Percentiles rank a stretch among this genome's conserved stretches.
These are phyloP conservation scores for Geophilus truncorum DNA, from an alignment of 2,888 invertebrate species.

Conservation along the genomic window DNA sequence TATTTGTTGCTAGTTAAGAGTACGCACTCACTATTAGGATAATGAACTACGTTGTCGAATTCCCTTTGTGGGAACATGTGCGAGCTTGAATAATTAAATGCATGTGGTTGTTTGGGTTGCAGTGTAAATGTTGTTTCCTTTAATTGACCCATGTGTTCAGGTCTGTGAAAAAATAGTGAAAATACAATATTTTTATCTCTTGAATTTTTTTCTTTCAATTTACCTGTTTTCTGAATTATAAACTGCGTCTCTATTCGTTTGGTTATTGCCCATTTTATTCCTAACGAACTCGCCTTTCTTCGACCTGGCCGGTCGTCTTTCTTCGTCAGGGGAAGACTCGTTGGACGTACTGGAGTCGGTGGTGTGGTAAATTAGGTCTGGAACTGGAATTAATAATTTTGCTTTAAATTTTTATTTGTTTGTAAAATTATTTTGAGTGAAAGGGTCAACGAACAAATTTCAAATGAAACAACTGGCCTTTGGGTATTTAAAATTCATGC, in stretches of 20 bases:
- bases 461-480: no score
- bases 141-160: constrained; percentile 1
- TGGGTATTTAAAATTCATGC: no score
- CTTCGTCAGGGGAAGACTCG: constrained; percentile 37
- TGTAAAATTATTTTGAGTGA: no score
- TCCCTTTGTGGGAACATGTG: constrained; percentile 30
- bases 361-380: constrained; percentile 38
- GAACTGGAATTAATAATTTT: constrained; percentile 30
- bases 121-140: constrained; percentile 29
- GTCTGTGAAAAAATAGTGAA: background rate
- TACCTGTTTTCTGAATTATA: background rate
- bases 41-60: constrained; percentile 25
- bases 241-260: background rate
- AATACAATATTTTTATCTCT: background rate
- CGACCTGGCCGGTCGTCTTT: constrained; percentile 14
- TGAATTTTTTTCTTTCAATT: background rate
- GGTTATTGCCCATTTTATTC: constrained; percentile 5
- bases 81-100: background rate
- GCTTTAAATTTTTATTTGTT: no score
- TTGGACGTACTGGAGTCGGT: constrained; percentile 38
- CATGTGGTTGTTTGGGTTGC: constrained; percentile 5
- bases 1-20: background rate
- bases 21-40: constrained; percentile 20
- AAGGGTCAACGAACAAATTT: no score
- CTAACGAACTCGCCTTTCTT: constrained; percentile 25